Evolutionary conservation across 2,888 invertebrate species (phyloP).

Genomic region (Lithosia quadra): DNA sequence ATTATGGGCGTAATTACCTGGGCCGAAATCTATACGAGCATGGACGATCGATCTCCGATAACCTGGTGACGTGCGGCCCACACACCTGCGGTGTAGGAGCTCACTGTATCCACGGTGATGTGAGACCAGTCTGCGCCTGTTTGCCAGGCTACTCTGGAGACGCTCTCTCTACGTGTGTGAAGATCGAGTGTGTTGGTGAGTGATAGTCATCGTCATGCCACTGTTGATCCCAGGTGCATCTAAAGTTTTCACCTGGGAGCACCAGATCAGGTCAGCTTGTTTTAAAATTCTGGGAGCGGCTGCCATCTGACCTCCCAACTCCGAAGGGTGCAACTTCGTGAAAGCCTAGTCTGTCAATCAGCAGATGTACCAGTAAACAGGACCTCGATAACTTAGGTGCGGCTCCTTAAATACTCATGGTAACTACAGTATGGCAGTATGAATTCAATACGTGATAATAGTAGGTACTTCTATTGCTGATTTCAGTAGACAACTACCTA

Average conservation of each 20-base stretch:
- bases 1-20: conserved; percentile 64
- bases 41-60: conserved; percentile 81
- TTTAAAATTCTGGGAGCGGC: not conserved
- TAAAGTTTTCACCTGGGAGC: not conserved
- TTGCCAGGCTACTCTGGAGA: conserved; percentile 93
- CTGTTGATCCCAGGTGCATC: not conserved
- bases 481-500: not conserved
- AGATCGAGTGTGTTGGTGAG: conserved; percentile 91
- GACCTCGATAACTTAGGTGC: not conserved
- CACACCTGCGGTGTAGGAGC: conserved; percentile 90
- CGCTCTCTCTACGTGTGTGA: conserved; percentile 90
- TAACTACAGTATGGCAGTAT: not conserved
- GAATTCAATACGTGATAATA: too few species aligned
- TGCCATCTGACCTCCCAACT: not conserved
- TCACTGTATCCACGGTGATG: conserved; percentile 89
- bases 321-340: not conserved
- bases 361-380: not conserved
- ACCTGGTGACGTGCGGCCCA: conserved; percentile 84
- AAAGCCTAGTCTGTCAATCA: not conserved
- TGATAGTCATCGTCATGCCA: conserved; percentile 25
- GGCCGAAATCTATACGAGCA: conserved; percentile 78
- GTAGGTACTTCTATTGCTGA: not conserved
- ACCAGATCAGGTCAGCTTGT: not conserved
- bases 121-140: conserved; percentile 93
- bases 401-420: not conserved